A percentile compares a stretch with the other conserved stretches of the same genome.
These are phyloP conservation scores for Pungitius pungitius DNA, from an alignment of 2,113 vertebrate genomes.

Conservation along the genomic window DNA sequence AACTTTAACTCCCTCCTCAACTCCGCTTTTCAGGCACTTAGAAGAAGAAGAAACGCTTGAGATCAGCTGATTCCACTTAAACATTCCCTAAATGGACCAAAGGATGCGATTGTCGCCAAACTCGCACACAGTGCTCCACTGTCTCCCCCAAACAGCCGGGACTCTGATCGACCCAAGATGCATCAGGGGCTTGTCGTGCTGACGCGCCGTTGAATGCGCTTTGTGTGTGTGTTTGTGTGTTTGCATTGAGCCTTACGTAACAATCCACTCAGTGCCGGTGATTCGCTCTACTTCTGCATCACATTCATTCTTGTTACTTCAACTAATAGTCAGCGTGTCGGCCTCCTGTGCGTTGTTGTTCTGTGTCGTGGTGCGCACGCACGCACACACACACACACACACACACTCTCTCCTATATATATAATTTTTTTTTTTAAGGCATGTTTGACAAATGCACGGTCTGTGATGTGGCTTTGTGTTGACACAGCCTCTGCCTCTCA, in stretches of 20 bases:
- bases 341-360: not conserved
- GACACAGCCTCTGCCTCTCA: constrained; percentile 61
- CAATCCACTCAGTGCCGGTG: constrained; percentile 5
- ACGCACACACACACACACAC: too few relatives aligned
- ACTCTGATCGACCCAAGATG: constrained; percentile 53
- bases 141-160: constrained; percentile 33
- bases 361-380: not conserved
- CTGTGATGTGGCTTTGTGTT: constrained; percentile 73
- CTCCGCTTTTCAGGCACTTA: not conserved
- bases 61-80: constrained; percentile 7
- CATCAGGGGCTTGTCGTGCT: constrained; percentile 57
- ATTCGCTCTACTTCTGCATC: constrained; percentile 17
- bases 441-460: constrained; percentile 66
- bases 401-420: too few relatives aligned
- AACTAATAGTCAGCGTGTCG: constrained; percentile 4
- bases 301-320: not conserved
- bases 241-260: constrained; percentile 37
- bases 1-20: not conserved
- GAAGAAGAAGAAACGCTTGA: not conserved
- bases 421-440: too few relatives aligned
- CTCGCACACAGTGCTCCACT: constrained; percentile 24
- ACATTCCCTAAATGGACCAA: not conserved
- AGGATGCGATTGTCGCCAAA: constrained; percentile 12
- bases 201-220: constrained; percentile 42
- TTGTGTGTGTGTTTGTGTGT: not conserved